These are phyloP conservation scores for Macrophya alboannulata DNA, from an alignment of 2,888 invertebrate genomes.

Conservation along the genomic window DNA sequence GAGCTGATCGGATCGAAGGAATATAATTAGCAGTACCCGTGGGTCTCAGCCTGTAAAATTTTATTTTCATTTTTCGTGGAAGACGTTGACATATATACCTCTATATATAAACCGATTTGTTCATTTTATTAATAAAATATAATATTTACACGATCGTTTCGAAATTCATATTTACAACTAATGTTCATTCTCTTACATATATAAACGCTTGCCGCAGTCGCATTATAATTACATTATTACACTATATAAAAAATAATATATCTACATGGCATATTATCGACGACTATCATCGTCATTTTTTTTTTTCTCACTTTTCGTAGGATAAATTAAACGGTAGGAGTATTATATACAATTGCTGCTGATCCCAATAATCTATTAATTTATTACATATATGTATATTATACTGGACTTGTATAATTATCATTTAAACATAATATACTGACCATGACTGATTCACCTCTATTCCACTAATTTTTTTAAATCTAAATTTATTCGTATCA, in stretches of 20 bases:
- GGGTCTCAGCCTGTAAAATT: no score
- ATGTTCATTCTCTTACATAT: background rate
- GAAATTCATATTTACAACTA: slow-evolving; percentile 5
- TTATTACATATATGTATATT: slow-evolving; percentile 5
- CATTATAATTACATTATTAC: background rate
- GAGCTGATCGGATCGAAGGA: no score
- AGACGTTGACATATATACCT: background rate
- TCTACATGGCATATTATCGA: background rate
- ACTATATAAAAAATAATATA: background rate
- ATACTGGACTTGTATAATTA: background rate
- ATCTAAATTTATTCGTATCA: background rate
- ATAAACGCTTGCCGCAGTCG: background rate
- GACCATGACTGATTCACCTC: background rate
- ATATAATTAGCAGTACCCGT: no score
- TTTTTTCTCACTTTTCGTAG: background rate
- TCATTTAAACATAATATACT: background rate
- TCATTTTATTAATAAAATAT: slow-evolving; percentile 17
- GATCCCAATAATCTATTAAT: background rate
- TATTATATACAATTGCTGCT: background rate
- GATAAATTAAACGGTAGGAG: slow-evolving; percentile 19
- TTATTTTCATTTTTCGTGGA: no score
- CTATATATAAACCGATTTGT: background rate
- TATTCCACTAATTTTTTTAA: background rate
- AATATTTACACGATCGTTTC: slow-evolving; percentile 5
- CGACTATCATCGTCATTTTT: background rate